A percentile compares a stretch with the other conserved stretches of the same genome.
These are phyloP conservation scores for Episyrphus balteatus DNA, from an alignment of 1,140 invertebrate genomes.

Conservation along the genomic window DNA sequence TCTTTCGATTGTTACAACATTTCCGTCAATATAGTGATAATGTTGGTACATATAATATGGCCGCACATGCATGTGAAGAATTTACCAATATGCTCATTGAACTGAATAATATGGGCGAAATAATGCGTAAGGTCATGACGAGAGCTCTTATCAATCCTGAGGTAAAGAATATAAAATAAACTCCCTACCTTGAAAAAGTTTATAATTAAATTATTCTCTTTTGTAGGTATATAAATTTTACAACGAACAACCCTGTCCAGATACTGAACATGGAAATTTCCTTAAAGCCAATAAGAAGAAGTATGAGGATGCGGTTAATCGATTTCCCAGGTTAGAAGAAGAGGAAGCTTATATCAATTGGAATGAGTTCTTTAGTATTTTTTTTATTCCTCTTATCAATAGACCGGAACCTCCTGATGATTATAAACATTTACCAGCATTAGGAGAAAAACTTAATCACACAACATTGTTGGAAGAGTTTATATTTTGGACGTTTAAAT, in stretches of 20 bases:
- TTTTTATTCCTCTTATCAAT: neutral
- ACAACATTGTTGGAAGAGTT: conserved; percentile 87
- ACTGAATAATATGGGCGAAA: conserved; percentile 86
- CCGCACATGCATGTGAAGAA: conserved; percentile 68
- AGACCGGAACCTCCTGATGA: conserved; percentile 67
- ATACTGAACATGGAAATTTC: conserved; percentile 58
- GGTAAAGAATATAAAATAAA: conserved; percentile 31
- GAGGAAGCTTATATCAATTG: neutral
- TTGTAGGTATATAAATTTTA: conserved; percentile 48
- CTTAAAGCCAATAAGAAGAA: conserved; percentile 59
- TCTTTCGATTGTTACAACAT: conserved; percentile 80
- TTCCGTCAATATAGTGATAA: conserved; percentile 61
- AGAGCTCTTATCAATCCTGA: conserved; percentile 76
- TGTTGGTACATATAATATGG: conserved; percentile 44
- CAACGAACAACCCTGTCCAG: conserved; percentile 47
- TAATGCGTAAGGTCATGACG: conserved; percentile 88
- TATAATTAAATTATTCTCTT: conserved; percentile 1
- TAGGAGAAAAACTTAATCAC: conserved; percentile 69
- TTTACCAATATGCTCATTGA: conserved; percentile 84
- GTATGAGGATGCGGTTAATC: conserved; percentile 68
- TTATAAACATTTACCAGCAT: conserved; percentile 63
- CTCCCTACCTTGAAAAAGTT: no score
- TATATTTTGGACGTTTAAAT: conserved; percentile 95
- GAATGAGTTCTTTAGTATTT: neutral
- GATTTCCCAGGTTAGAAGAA: conserved; percentile 48